phyloP scores from a whole-genome alignment of 2,797 vertebrate genomes.

The Podarcis siculus region DNA sequence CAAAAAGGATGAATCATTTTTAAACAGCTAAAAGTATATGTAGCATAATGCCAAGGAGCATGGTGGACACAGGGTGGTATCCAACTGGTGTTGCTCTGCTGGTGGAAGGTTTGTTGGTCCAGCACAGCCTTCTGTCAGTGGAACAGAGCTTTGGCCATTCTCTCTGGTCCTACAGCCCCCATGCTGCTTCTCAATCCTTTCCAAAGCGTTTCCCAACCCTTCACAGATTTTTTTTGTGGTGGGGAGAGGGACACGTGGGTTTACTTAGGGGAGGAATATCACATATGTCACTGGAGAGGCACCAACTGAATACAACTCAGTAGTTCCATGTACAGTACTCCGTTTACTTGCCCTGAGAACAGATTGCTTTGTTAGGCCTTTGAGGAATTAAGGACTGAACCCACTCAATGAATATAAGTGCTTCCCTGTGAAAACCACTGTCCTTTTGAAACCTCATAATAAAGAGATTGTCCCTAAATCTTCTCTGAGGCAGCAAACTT shows the following conservation, averaged over 20 bases:
- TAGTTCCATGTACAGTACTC: not conserved
- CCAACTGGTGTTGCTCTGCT: no score
- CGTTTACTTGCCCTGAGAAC: not conserved
- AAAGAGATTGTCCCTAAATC: not conserved
- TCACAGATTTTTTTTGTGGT: no score
- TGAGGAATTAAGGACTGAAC: not conserved
- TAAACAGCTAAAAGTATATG: not conserved
- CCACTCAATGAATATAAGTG: not conserved
- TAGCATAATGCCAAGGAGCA: not conserved
- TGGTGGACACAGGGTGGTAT: not conserved
- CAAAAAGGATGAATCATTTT: not conserved
- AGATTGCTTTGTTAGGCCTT: not conserved
- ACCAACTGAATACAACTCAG: no score
- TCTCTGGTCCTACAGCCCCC: no score
- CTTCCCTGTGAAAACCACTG: not conserved
- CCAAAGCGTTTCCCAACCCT: no score
- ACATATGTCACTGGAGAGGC: no score
- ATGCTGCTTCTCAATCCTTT: no score
- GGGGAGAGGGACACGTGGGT: no score
- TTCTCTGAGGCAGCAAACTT: not conserved
- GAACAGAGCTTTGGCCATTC: no score
- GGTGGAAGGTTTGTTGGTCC: no score
- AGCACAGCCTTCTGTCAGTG: no score
- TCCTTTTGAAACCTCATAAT: not conserved
- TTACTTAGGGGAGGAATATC: no score